Base-by-base conservation (phyloP, 2,113 vertebrate species). In the Haplochromis burtoni region DNA sequence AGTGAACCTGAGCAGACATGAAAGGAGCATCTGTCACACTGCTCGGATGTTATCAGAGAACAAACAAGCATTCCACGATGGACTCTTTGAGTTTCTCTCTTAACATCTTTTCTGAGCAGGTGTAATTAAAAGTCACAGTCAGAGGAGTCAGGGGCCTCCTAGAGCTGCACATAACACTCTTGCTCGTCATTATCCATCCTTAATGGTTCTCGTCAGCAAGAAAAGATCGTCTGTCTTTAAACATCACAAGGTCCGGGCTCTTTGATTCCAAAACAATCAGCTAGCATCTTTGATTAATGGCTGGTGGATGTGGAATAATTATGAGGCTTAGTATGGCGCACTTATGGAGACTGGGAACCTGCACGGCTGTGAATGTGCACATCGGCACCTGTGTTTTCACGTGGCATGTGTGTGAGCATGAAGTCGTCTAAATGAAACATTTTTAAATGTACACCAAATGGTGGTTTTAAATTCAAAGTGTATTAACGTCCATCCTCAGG, bases 211-310 rank as follows among this genome's bases (percentile, higher is more conserved):
- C 21, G 45, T 78, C 63, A 57, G 53, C 53, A 17, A 85, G 78
- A 87, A 86, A 63, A 81, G 82, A 83, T n/a, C 10, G 26, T 21
- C 54, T 71, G 54, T 85, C 84, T 85, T 91, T 57, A 59, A 88
- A 91, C 89, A 91, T 94, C 85, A 91, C 68, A 90, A 40, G 84
- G 81, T 86, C 49, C 29, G 2, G 47, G 71, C 83, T 83, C 91
- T 95, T 93, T 92, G 93, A 95, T 89, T 88, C 71, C 68, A 81
- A 83, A 91, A 92, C 92, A 91, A 92, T 93, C 94, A 93, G 89
- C 91, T 68, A 57, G 73, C 11, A 29, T 63, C 86, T 95, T 95
- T 94, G 88, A 94, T 91, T 92, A 87, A 68, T 21, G 7, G 31
- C 89, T 84, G 90, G 80, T 90, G 81, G 80, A 89, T 90, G 68